Evolutionary conservation across 1,140 invertebrate genomes (phyloP).

Genomic region (Polypedilum pembai): DNA sequence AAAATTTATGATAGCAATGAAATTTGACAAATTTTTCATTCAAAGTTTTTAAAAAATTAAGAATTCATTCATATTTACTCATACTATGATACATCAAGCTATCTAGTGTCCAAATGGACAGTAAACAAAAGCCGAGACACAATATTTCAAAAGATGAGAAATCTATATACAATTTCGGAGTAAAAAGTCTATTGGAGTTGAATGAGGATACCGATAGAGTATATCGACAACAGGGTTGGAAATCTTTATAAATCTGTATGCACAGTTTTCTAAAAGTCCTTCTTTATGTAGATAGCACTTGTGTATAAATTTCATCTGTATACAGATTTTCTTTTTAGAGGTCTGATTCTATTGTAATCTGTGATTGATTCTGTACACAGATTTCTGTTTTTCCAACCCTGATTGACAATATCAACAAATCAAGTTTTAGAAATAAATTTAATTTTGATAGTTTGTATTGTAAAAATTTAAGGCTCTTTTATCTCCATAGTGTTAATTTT

Average conservation of each 20-base stretch:
- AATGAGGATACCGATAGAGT: neutral
- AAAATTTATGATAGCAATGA: too few species aligned
- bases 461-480: neutral
- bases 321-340: too few species aligned
- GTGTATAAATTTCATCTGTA: too few species aligned
- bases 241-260: too few species aligned
- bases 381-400: too few species aligned
- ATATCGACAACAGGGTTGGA: too few species aligned
- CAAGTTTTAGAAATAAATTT: slow-evolving; percentile 1
- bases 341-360: too few species aligned
- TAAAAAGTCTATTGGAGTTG: neutral
- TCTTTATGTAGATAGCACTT: too few species aligned
- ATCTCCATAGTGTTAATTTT: neutral
- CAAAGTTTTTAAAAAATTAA: neutral
- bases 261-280: too few species aligned
- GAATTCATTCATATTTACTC: neutral
- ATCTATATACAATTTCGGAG: neutral
- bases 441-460: slow-evolving; percentile 6
- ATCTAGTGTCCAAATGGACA: neutral
- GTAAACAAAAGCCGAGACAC: neutral
- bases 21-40: neutral
- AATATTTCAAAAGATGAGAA: neutral
- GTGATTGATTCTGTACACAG: too few species aligned
- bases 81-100: neutral
- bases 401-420: slow-evolving; percentile 19